A percentile compares a stretch with the other conserved stretches of the same genome.
Evolutionary conservation across 2,113 vertebrate genomes (phyloP).

Genomic region (Ictidomys tridecemlineatus): DNA sequence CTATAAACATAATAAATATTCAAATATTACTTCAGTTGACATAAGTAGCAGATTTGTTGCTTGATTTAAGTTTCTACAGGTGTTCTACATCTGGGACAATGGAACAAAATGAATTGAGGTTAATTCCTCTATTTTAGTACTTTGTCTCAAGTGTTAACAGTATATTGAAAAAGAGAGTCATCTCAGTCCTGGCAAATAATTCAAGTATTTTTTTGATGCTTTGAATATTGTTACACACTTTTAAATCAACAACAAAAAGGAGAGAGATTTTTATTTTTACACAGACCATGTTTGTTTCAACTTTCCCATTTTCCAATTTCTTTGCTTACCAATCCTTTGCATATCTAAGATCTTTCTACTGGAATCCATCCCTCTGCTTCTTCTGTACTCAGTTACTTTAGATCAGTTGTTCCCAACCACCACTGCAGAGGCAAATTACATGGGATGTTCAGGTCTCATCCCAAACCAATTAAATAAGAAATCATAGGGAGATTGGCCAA

Average conservation of each 20-base stretch:
- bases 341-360: background rate
- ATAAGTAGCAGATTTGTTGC: too few species aligned
- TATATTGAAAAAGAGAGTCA: background rate
- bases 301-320: slow-evolving; percentile 6
- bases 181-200: slow-evolving; percentile 40
- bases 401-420: background rate
- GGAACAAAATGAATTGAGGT: background rate
- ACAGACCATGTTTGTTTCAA: background rate
- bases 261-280: background rate
- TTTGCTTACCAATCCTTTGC: background rate
- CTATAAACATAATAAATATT: too few species aligned
- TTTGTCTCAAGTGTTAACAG: background rate
- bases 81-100: too few species aligned
- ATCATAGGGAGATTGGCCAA: background rate
- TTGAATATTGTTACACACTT: background rate
- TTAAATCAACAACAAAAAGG: slow-evolving; percentile 8
- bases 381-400: background rate
- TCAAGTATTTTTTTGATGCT: background rate
- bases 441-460: background rate
- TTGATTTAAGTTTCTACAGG: too few species aligned
- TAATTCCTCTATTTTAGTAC: background rate
- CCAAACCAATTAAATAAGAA: background rate
- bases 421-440: background rate
- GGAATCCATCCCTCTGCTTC: background rate
- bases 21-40: too few species aligned